Conservation (phyloP, 1,140 invertebrate genomes). For the Pseudomyrmex dendroicus region DNA sequence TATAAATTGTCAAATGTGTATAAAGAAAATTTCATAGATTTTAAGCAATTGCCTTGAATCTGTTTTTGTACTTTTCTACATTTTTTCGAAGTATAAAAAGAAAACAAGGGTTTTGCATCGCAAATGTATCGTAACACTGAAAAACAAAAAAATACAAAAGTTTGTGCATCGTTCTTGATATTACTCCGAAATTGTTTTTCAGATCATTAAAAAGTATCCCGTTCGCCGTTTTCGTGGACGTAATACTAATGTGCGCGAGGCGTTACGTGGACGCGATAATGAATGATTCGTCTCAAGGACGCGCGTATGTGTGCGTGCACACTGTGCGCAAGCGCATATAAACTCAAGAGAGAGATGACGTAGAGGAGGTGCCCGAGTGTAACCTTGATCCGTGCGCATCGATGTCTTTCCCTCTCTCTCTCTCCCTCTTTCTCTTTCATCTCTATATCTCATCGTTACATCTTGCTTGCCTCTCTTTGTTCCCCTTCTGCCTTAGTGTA, state of each 20-base stretch:
- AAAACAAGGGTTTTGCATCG: background rate
- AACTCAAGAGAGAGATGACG: constrained; percentile 70
- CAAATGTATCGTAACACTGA: too few relatives aligned
- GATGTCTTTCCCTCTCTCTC: constrained; percentile 65
- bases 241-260: background rate
- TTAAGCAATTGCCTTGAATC: background rate
- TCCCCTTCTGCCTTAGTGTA: background rate
- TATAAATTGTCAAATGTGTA: background rate
- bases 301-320: constrained; percentile 52
- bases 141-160: background rate
- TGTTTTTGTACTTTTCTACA: constrained; percentile 9
- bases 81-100: constrained; percentile 1
- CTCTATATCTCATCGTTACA: too few relatives aligned
- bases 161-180: background rate
- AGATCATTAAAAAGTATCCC: background rate
- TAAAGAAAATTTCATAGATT: background rate
- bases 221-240: constrained; percentile 1
- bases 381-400: constrained; percentile 81
- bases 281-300: constrained; percentile 66
- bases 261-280: constrained; percentile 52
- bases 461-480: background rate
- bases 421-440: constrained; percentile 30
- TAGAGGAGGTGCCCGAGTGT: constrained; percentile 74
- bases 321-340: constrained; percentile 46
- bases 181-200: background rate